Conservation (phyloP, 2,888 invertebrate genomes). For the Hypolimnas misippus region DNA sequence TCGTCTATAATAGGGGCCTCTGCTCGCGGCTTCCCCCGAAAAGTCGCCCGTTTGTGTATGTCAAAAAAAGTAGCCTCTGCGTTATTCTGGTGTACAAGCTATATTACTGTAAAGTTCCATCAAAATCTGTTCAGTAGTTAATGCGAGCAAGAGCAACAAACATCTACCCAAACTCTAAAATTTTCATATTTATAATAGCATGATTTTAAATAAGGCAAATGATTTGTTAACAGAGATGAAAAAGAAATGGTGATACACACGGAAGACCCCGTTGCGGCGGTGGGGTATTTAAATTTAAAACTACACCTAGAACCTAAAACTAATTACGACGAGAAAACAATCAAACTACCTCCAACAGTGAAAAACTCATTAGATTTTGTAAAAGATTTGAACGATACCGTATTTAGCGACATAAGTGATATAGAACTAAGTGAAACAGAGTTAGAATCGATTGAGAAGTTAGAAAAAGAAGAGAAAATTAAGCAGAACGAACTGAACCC, state of each 20-base stretch:
- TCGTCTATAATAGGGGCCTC: too few relatives aligned
- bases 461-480: slow-evolving; percentile 75
- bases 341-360: slow-evolving; percentile 72
- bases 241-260: slow-evolving; percentile 94
- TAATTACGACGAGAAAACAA: slow-evolving; percentile 64
- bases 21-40: too few relatives aligned
- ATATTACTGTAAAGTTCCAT: too few relatives aligned
- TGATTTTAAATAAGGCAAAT: background rate
- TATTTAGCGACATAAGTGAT: slow-evolving; percentile 86
- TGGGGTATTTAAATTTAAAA: slow-evolving; percentile 96
- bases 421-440: slow-evolving; percentile 86
- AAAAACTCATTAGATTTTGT: slow-evolving; percentile 85
- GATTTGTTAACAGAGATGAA: slow-evolving; percentile 87
- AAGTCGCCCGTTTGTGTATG: too few relatives aligned
- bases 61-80: too few relatives aligned
- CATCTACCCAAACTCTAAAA: too few relatives aligned
- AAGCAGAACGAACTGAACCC: slow-evolving; percentile 75
- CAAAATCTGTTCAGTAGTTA: too few relatives aligned
- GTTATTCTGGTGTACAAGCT: too few relatives aligned
- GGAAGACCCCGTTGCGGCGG: slow-evolving; percentile 96
- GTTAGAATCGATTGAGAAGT: slow-evolving; percentile 83
- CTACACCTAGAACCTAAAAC: slow-evolving; percentile 90
- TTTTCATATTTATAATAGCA: too few relatives aligned
- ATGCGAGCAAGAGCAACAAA: too few relatives aligned
- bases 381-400: slow-evolving; percentile 85